A percentile compares a stretch with the other conserved stretches of the same genome.
These are phyloP conservation scores for Pogonocherus hispidulus DNA, from an alignment of 2,888 invertebrate species.

Conservation along the genomic window DNA sequence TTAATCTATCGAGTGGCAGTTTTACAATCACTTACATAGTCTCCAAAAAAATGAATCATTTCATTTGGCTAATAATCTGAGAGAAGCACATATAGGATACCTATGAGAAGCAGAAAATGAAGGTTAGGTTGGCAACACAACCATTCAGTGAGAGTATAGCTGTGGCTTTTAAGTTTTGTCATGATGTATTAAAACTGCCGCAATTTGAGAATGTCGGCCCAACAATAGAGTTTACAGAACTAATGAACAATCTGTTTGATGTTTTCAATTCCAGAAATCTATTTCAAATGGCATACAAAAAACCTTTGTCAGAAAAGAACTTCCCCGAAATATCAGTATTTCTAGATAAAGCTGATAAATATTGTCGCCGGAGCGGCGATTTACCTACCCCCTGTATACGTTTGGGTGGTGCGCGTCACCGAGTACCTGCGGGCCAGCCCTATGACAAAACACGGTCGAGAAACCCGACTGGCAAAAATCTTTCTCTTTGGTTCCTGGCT, in stretches of 20 bases:
- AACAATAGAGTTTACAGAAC: conserved; percentile 46
- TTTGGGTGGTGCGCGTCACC: too few relatives aligned
- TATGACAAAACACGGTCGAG: too few relatives aligned
- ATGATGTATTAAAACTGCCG: conserved; percentile 34
- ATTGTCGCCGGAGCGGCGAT: too few relatives aligned
- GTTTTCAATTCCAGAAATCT: conserved; percentile 48
- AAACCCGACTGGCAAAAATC: too few relatives aligned
- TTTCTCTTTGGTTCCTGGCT: too few relatives aligned
- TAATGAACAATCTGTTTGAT: conserved; percentile 51
- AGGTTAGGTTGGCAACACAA: conserved; percentile 38
- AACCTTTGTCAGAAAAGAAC: conserved; percentile 16
- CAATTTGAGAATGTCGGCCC: conserved; percentile 43
- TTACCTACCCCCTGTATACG: too few relatives aligned
- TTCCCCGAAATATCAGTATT: not conserved
- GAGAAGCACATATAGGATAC: conserved; percentile 25
- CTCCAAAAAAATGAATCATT: conserved; percentile 34
- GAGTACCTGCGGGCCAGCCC: too few relatives aligned
- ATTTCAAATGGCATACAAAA: conserved; percentile 18
- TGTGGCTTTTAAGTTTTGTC: conserved; percentile 48
- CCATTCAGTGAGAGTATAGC: conserved; percentile 48
- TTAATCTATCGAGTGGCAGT: conserved; percentile 20
- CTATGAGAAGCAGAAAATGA: conserved; percentile 29
- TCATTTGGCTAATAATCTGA: conserved; percentile 36
- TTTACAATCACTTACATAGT: conserved; percentile 4
- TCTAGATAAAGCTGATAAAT: not conserved